These are phyloP conservation scores for Todiramphus saurophagus DNA, from an alignment of 2,113 vertebrate genomes.

Conservation along the genomic window DNA sequence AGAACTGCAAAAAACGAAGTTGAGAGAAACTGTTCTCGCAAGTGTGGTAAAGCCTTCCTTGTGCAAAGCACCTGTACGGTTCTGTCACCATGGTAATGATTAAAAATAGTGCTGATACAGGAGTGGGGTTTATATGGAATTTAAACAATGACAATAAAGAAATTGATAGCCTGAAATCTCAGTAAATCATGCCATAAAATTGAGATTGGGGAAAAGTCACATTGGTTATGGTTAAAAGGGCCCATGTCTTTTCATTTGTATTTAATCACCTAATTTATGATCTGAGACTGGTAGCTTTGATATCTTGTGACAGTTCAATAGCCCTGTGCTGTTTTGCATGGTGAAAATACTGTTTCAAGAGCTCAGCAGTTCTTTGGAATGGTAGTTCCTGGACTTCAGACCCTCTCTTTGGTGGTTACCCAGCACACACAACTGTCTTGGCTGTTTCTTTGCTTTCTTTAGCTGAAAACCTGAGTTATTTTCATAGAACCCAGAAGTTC, in stretches of 20 bases:
- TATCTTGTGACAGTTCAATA: not conserved
- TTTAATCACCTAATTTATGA: slow-evolving; percentile 6
- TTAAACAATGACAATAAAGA: slow-evolving; percentile 23
- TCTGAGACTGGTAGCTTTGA: not conserved
- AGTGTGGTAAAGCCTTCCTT: slow-evolving; percentile 19
- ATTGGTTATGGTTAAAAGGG: not conserved
- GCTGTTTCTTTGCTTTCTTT: not conserved
- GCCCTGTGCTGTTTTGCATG: not conserved
- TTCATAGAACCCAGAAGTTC: not conserved
- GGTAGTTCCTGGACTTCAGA: not conserved
- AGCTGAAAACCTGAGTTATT: not conserved
- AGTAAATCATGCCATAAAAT: slow-evolving; percentile 4
- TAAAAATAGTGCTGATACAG: slow-evolving; percentile 62
- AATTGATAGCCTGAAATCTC: not conserved
- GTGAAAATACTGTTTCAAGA: not conserved
- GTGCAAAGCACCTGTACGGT: slow-evolving; percentile 48
- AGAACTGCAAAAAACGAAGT: not conserved
- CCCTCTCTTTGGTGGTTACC: not conserved
- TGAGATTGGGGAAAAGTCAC: not conserved
- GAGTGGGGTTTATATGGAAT: slow-evolving; percentile 29
- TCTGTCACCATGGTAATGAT: slow-evolving; percentile 57
- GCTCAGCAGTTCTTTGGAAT: not conserved
- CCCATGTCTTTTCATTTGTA: not conserved
- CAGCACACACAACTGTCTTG: not conserved
- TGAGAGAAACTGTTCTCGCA: not conserved